Evolutionary conservation across 2,888 invertebrate species (phyloP), one percentile per base, ranked within the genome.

Genomic region (Bombylius discolor): DNA sequence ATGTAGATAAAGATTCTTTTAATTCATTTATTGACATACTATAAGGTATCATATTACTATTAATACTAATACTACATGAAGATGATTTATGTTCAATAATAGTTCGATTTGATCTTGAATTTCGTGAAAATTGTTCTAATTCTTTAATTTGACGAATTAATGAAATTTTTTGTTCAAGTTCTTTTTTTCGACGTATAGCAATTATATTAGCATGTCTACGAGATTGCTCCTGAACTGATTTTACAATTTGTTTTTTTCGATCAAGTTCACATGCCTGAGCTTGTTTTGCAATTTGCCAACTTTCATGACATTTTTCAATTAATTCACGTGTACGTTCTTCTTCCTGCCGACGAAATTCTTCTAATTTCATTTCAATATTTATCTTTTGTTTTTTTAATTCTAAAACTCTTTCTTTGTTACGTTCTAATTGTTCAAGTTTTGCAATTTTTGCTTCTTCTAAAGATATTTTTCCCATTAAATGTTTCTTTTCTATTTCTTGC

Each of bases 361-460:
- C 76, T 51, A 82, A 74, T 68, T 78, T 73, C 56, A 73, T 67
- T 55, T 77, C 67, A 69, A 81, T 74, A 39, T 67, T 58, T 50
- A 74, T 68, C 64, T 76, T 76, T 67, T 80, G 78, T 65, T 76
- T 74, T 57, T 78, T 65, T 61, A 79, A 77, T 13, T 76, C 68
- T 62, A 44, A 11, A 12, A 54, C 57, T 14, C 46, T 58, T 32
- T 23, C n/a, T 45, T 54, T 47, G 48, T 60, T 76, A 71, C 62
- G 77, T 76, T 66, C 77, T 78, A 60, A 73, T 72, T 69, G 76
- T 77, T 62, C 80, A 80, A 13, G 73, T 67, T 79, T 81, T 0
- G 82, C 79, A 51, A 82, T 64, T 32, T 78, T 68, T 8, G 81
- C 79, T 67, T 82, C 80, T 70, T 82, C 81, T 52, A 77, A 72